A percentile compares a stretch with the other conserved stretches of the same genome.
Evolutionary conservation across 2,888 invertebrate species (phyloP).

Genomic region (Drosophila nr. perissopoda): DNA sequence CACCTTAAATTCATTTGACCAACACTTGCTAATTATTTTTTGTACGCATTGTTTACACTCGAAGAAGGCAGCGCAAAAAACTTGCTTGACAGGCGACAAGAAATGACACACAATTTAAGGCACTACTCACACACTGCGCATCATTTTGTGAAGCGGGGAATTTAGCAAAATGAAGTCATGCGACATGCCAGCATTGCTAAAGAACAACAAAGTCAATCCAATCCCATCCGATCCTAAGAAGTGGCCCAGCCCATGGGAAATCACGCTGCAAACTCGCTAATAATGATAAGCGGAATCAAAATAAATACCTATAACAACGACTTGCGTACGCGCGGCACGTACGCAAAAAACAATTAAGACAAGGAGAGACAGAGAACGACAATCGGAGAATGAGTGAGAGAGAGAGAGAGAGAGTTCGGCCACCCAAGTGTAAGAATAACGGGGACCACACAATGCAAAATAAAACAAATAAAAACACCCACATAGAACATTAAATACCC

Average conservation of each 20-base stretch:
- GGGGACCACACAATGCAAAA: conserved; percentile 49
- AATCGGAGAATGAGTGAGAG: conserved; percentile 1
- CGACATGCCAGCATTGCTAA: conserved; percentile 42
- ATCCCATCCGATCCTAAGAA: conserved; percentile 29
- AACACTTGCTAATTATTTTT: conserved; percentile 10
- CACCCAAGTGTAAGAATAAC: conserved; percentile 46
- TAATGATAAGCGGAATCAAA: conserved; percentile 52
- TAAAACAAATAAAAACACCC: conserved; percentile 10
- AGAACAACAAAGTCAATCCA: conserved; percentile 49
- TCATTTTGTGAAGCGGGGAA: conserved; percentile 3
- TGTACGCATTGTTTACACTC: conserved; percentile 30
- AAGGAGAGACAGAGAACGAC: not conserved
- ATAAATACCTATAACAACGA: conserved; percentile 18
- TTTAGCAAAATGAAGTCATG: conserved; percentile 39
- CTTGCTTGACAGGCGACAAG: conserved; percentile 22
- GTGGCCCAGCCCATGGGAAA: conserved; percentile 26
- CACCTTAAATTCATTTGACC: conserved; percentile 18
- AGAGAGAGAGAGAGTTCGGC: conserved; percentile 23
- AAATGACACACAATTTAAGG: conserved; percentile 14
- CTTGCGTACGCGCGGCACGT: conserved; percentile 64
- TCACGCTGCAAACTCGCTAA: conserved; percentile 29
- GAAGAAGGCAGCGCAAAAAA: conserved; percentile 2
- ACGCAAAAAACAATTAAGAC: conserved; percentile 54
- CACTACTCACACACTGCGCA: not conserved
- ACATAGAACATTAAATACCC: not conserved